Evolutionary conservation across 2,113 vertebrate genomes (phyloP).

Genomic region (Gadus macrocephalus): DNA sequence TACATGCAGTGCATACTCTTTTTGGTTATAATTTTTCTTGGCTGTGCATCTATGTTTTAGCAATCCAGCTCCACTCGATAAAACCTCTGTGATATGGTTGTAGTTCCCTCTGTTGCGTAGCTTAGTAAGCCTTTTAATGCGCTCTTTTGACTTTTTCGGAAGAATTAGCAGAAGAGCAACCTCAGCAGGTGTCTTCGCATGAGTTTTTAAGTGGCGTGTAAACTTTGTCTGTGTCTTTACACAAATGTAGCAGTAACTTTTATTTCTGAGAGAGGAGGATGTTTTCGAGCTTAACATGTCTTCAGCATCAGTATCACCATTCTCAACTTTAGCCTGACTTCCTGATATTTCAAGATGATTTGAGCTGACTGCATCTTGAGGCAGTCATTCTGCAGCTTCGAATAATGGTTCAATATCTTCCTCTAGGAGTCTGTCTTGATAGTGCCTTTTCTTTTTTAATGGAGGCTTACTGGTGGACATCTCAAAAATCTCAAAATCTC

Average conservation of each 20-base stretch:
- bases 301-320: background rate
- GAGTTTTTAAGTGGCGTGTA: conserved; percentile 20
- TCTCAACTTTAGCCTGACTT: background rate
- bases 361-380: background rate
- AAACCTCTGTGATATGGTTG: background rate
- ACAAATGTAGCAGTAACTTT: conserved; percentile 32
- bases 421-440: background rate
- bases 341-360: background rate
- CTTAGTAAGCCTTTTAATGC: background rate
- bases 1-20: conserved; percentile 31
- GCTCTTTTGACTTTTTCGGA: conserved; percentile 8
- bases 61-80: background rate
- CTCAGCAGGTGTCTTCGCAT: conserved; percentile 11
- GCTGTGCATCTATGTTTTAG: conserved; percentile 7
- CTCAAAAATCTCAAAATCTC: too few relatives aligned
- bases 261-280: conserved; percentile 13
- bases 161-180: conserved; percentile 9
- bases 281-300: background rate
- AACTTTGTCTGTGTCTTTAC: conserved; percentile 26
- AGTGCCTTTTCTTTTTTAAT: background rate
- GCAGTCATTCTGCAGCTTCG: conserved; percentile 1
- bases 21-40: conserved; percentile 12
- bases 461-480: background rate
- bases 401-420: background rate
- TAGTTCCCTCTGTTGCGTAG: conserved; percentile 3